Evolutionary conservation across 2,797 vertebrate species (phyloP), one percentile per base, ranked within the genome.

Genomic region (Hyperoplus lanceolatus): DNA sequence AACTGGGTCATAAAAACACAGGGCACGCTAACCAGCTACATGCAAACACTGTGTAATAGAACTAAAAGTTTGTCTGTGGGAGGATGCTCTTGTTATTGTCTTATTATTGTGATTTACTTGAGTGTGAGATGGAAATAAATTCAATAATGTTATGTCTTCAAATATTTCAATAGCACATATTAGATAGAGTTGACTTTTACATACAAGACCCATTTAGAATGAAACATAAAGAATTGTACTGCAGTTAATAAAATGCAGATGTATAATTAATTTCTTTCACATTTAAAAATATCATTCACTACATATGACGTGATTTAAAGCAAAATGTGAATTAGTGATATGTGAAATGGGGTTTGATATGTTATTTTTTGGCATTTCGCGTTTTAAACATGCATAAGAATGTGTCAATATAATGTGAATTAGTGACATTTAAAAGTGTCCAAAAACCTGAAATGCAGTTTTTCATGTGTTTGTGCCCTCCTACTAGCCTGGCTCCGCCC

Each of bases 1-100:
- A 88, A 86, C 53, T 81, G 80, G 85, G 85, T 83, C 86, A 89
- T 59, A 73, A 65, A 81, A 85, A 80, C 70, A 71, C 41, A 43
- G 21, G 3, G 18, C 41, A 10, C 39, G 39, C 15, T 58, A 45
- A 8, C 16, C 10, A 21, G 62, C 39, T 50, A 41, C 46, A 60
- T 58, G 57, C 56, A 69, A 64, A 62, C 63, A 59, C 42, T 18
- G 29, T 5, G 10, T 38, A 38, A 68, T 39, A 42, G 8, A 50
- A 41, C 62, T 50, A 58, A 18, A 61, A 61, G 43, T 45, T 18
- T 48, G 11, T 50, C 1, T 14, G 38, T 38, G 10, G 8, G 29
- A 29, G 21, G 48, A 50, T 2, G 16, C 8, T 53, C 5, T 2
- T 14, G 6, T 56, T 57, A 8, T n/a, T 54, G 45, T 55, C 16